Evolutionary conservation across 2,888 invertebrate genomes (phyloP).

Genomic region (Cenopis cana): DNA sequence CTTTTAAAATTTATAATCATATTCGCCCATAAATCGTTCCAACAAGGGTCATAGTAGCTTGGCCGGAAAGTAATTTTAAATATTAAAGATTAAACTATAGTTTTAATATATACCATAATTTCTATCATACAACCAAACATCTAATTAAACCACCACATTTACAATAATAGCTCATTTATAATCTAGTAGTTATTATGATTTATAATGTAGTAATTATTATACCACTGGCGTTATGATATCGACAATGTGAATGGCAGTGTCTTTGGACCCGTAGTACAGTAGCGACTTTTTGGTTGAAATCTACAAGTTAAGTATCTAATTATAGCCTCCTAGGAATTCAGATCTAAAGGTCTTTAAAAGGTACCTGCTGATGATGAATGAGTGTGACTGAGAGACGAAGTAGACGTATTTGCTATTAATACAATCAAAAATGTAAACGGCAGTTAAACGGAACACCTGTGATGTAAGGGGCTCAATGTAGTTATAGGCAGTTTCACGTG

Average conservation of each 20-base stretch:
- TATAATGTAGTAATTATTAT: constrained; percentile 11
- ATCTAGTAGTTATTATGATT: constrained; percentile 13
- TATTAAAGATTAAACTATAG: neutral
- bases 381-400: no score
- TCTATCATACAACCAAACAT: constrained; percentile 13
- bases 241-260: constrained; percentile 18
- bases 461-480: no score
- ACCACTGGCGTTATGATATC: constrained; percentile 17
- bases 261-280: no score
- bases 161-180: constrained; percentile 25
- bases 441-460: no score
- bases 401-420: no score
- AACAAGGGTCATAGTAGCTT: neutral
- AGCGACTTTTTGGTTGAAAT: neutral
- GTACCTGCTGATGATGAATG: neutral
- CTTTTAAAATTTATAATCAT: neutral
- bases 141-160: constrained; percentile 10
- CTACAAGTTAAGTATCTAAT: no score
- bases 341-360: neutral
- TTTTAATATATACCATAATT: constrained; percentile 10
- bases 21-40: neutral
- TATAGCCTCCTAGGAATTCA: no score
- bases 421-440: no score
- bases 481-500: no score
- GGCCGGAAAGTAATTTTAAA: neutral